Evolutionary conservation across 2,888 invertebrate species (phyloP), one percentile per base, ranked within the genome.

Genomic region (Zaprionus obscuricornis): DNA sequence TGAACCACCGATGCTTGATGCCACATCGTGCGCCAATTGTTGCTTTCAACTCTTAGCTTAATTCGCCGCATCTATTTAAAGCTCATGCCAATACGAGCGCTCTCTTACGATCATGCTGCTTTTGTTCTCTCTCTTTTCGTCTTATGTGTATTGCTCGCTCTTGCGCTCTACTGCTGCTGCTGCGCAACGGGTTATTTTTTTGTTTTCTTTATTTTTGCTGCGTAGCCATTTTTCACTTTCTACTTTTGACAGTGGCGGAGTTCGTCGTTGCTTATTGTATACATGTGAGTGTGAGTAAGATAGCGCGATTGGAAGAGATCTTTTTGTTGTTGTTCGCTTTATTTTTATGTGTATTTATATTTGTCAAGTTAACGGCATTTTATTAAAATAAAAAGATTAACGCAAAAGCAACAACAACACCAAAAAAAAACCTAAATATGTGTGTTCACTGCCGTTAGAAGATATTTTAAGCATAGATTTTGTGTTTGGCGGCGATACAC

Each of bases 1-100:
- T 85, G 82, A 85, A 82, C 82, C 82, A 82, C 82, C 82, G 85
- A 70, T 72, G 71, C 71, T 55, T 16, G 6, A n/a, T n/a, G n/a
- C n/a, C n/a, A n/a, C n/a, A n/a, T n/a, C n/a, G n/a, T n/a, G n/a
- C n/a, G n/a, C n/a, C n/a, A n/a, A n/a, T n/a, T n/a, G n/a, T n/a
- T n/a, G n/a, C n/a, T n/a, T 40, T 42, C 22, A 29, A 37, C n/a
- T 36, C 50, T 31, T 10, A 27, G 36, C 17, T 24, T 11, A 43
- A 22, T 49, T 18, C 46, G 13, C 6, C 18, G 24, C 8, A 11
- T 34, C 11, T 39, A 57, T 58, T 46, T 45, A 24, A 33, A 45
- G 42, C 42, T 10, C 11, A 18, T n/a, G 10, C 31, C 27, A 11
- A 13, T 11, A 31, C 29, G 17, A 34, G 11, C 16, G 26, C 24